Evolutionary conservation across 2,888 invertebrate species (phyloP).

Genomic region (Caenorhabditis sulstoni): DNA sequence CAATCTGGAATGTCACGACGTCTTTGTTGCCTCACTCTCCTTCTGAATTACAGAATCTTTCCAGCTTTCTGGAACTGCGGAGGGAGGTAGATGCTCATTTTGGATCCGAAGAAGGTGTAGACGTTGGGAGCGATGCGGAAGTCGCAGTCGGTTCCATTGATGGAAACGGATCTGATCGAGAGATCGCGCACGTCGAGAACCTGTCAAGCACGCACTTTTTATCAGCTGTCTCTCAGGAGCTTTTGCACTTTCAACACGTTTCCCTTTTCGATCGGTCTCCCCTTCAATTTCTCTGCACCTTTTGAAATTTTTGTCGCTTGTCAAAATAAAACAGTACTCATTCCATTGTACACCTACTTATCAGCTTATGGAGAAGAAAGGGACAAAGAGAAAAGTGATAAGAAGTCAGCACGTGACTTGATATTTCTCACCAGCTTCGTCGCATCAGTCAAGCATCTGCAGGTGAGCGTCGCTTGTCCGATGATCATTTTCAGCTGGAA

Average conservation of each 20-base stretch:
- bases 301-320: not conserved
- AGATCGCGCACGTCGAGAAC: constrained; percentile 75
- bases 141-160: constrained; percentile 67
- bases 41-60: constrained; percentile 50
- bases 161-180: constrained; percentile 69
- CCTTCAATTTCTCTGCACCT: not conserved
- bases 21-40: not conserved
- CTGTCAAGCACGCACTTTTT: constrained; percentile 59
- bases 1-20: constrained; percentile 50
- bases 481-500: constrained; percentile 73
- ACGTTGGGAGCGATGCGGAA: constrained; percentile 70
- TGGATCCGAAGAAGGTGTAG: constrained; percentile 73
- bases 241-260: constrained; percentile 15
- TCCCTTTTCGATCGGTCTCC: not conserved
- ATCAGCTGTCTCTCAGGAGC: not conserved
- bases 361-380: constrained; percentile 30
- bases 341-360: constrained; percentile 11
- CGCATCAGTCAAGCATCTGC: constrained; percentile 69
- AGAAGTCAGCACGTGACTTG: constrained; percentile 42
- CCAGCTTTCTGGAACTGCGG: constrained; percentile 62
- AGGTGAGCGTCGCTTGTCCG: constrained; percentile 71
- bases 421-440: constrained; percentile 71
- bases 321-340: not conserved
- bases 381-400: constrained; percentile 44
- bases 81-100: constrained; percentile 68